Evolutionary conservation across 2,113 vertebrate species (phyloP), one percentile per base, ranked within the genome.

Genomic region (Theristicus caerulescens): DNA sequence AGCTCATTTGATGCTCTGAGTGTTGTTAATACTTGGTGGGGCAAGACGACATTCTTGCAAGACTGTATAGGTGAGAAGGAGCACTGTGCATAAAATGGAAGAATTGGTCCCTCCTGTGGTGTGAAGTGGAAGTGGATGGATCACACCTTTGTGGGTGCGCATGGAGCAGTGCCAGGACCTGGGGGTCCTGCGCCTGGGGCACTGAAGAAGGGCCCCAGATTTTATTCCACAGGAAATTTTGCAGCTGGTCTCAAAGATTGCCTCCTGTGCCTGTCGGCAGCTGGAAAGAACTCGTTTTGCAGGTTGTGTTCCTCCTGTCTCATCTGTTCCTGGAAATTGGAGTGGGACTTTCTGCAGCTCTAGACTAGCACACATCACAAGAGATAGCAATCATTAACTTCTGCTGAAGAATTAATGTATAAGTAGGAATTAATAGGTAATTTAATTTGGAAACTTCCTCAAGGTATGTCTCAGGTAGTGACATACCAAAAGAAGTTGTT

Each of bases 91-190:
- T 3, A 2, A 12, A 18, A 29, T 25, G 21, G 38, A 19, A 16
- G 29, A 32, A 10, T 0, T 3, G 20, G 25, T 69, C 44, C 84
- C 77, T 79, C 4, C 0, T 26, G 66, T 82, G 47, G 44, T 21
- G 44, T 12, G 15, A 40, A 47, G 73, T 66, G 59, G 82, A 34
- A 85, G 32, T 10, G 32, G 54, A 22, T 0, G 3, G 24, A 13
- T 49, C 32, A 0, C 21, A 6, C 8, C 12, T 31, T 11, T 19
- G 25, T 21, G 49, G 6, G 38, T 14, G n/a, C 0, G 0, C 0
- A 3, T 10, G 51, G 40, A 52, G 64, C 58, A 27, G 29, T 1
- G 1, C 36, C 19, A 34, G 61, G 66, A 34, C 19, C 18, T 52
- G 0, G 0, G 20, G 38, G 38, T 38, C 38, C 38, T 38, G 38